phyloP scores from a whole-genome alignment of 2,113 vertebrate genomes.

The Eptesicus fuscus region DNA sequence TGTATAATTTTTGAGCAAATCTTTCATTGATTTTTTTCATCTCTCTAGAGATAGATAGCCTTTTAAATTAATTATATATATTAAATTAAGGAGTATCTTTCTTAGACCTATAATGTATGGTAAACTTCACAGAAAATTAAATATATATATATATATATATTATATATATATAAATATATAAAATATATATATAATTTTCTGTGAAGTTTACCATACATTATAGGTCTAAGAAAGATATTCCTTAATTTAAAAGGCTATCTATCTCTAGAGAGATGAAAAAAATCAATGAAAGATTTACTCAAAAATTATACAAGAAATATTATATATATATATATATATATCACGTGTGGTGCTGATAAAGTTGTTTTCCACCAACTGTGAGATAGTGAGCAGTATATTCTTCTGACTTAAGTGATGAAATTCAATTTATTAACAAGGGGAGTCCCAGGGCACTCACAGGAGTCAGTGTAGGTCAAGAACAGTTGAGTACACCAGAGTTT shows the following conservation, averaged over 20 bases:
- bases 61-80: constrained; percentile 81
- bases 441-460: background rate
- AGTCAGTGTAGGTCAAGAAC: background rate
- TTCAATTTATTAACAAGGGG: constrained; percentile 42
- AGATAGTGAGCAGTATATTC: background rate
- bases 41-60: constrained; percentile 62
- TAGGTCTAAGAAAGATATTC: too few species aligned
- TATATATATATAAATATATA: too few species aligned
- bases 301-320: too few species aligned
- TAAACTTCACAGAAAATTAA: background rate
- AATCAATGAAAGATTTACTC: too few species aligned
- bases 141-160: too few species aligned
- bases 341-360: constrained; percentile 51
- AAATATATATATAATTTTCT: too few species aligned
- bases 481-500: background rate
- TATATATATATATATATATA: background rate
- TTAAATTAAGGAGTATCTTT: constrained; percentile 77
- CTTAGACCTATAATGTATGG: constrained; percentile 48
- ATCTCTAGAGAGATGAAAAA: too few species aligned
- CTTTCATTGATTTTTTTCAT: constrained; percentile 67
- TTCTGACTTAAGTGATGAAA: constrained; percentile 34
- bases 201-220: too few species aligned
- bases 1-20: constrained; percentile 63
- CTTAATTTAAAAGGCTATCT: too few species aligned
- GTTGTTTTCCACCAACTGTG: constrained; percentile 56